Conservation (phyloP, 1,140 invertebrate species). For the Delia radicum region DNA sequence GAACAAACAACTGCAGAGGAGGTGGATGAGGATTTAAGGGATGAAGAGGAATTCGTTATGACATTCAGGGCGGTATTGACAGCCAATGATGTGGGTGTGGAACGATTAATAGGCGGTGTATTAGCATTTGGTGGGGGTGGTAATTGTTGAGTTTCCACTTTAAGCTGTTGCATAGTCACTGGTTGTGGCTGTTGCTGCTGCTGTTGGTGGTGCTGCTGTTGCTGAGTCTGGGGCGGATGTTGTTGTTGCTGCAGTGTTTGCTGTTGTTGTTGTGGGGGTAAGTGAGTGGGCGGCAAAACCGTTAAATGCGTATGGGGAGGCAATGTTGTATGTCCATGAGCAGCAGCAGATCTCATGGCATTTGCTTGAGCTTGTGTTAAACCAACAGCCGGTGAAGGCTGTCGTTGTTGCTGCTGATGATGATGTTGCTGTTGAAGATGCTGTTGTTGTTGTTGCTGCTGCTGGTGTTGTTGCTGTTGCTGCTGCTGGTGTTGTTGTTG, state of each 20-base stretch:
- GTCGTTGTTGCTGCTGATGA: slow-evolving; percentile 36
- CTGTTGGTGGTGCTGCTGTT: slow-evolving; percentile 19
- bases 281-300: slow-evolving; percentile 7
- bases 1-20: neutral
- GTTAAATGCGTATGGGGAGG: neutral
- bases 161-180: slow-evolving; percentile 40
- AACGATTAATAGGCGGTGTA: slow-evolving; percentile 28
- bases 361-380: slow-evolving; percentile 26
- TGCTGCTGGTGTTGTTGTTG: slow-evolving; percentile 35
- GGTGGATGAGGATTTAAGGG: neutral
- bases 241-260: slow-evolving; percentile 31
- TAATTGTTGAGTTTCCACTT: slow-evolving; percentile 48
- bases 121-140: slow-evolving; percentile 32
- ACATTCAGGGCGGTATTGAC: slow-evolving; percentile 10
- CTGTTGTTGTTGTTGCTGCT: slow-evolving; percentile 31
- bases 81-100: slow-evolving; percentile 14
- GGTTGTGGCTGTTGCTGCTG: slow-evolving; percentile 26
- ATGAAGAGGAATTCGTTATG: neutral
- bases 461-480: slow-evolving; percentile 29
- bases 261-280: slow-evolving; percentile 24
- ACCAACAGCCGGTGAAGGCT: slow-evolving; percentile 37
- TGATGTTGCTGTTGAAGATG: slow-evolving; percentile 36
- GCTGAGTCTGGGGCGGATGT: slow-evolving; percentile 10
- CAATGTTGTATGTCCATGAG: neutral
- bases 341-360: slow-evolving; percentile 16